Percentiles rank a stretch among this genome's conserved stretches.
Conservation (phyloP, 1,140 invertebrate species). For the Lordiphosa mommai region DNA sequence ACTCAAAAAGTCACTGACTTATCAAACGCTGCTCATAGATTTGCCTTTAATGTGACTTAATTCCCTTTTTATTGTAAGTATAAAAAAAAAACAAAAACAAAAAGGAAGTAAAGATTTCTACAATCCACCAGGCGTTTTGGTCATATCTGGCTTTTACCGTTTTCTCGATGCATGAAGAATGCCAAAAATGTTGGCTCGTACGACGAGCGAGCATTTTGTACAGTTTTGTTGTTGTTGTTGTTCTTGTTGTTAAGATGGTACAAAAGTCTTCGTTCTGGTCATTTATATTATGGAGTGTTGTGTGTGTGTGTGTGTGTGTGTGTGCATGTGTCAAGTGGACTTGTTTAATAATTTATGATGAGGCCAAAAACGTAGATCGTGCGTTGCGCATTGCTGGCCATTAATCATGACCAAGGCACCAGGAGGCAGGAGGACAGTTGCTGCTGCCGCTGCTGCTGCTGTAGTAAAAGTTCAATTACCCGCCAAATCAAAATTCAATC, state of each 20-base stretch:
- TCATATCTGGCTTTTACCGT: conserved; percentile 61
- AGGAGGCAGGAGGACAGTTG: conserved; percentile 22
- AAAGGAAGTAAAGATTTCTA: too few relatives aligned
- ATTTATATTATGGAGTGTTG: conserved; percentile 61
- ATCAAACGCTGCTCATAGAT: too few relatives aligned
- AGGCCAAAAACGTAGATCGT: conserved; percentile 76
- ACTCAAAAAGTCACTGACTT: too few relatives aligned
- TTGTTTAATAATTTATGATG: conserved; percentile 77
- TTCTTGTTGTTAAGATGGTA: conserved; percentile 8
- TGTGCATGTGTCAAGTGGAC: conserved; percentile 74
- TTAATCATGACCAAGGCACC: conserved; percentile 62
- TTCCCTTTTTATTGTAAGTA: too few relatives aligned
- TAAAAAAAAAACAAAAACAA: too few relatives aligned
- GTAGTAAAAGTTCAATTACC: conserved; percentile 76
- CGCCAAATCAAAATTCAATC: conserved; percentile 76
- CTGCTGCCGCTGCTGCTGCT: conserved; percentile 19
- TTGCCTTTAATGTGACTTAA: too few relatives aligned
- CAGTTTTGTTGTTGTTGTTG: too few relatives aligned
- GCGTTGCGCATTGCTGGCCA: conserved; percentile 74
- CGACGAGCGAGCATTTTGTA: conserved; percentile 55
- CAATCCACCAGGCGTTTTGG: too few relatives aligned
- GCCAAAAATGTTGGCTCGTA: conserved; percentile 58
- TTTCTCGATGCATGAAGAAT: conserved; percentile 61
- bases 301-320: conserved; percentile 23
- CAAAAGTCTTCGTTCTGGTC: conserved; percentile 53